Base-by-base conservation (phyloP, 2,888 invertebrate genomes). In the Troides helena region DNA sequence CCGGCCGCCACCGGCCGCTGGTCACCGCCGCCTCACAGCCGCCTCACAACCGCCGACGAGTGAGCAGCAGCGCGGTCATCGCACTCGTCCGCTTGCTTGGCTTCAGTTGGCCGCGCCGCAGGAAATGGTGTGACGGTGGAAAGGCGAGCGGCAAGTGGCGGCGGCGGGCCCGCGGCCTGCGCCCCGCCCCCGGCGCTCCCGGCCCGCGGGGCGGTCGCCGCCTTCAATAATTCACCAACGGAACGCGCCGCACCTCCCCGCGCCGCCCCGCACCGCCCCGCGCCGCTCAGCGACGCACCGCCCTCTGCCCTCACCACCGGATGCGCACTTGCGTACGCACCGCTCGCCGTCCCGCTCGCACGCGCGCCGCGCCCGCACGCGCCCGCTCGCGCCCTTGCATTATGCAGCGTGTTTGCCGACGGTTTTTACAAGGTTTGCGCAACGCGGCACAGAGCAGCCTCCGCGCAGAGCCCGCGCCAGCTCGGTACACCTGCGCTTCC, bases 401-500 rank as follows among this genome's bases (percentile, higher is more conserved):
- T 88, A 91, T 91, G 85, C 89, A 91, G 81, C 74, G 74, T 89
- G 87, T 91, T 91, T 91, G 89, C 77, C 80, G 83, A 87, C 83
- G 81, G 80, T 82, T 90, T 39, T 90, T 87, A 89, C 81, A 82
- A 86, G 81, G 89, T 90, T 91, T 91, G 89, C 88, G 85, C 86
- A 85, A 78, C 74, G 72, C 50, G 62, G 71, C 67, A 74, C 78
- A 90, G 90, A 82, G 85, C 80, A 88, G 74, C n/a, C 60, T 0
- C 0, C 61, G 23, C 21, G 67, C 73, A 88, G 87, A 88, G 81
- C 73, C 68, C 71, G 30, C 56, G 39, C 30, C 30, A 30, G 30
- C 30, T 5, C 30, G 30, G 30, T 30, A 3, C 30, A 30, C 5
- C 4, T 5, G 30, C 30, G 30, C 30, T 30, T 30, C 30, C 30